Percentiles rank a stretch among this genome's conserved stretches.
These are phyloP conservation scores for Atta texana DNA, from an alignment of 1,140 invertebrate species.

Conservation along the genomic window DNA sequence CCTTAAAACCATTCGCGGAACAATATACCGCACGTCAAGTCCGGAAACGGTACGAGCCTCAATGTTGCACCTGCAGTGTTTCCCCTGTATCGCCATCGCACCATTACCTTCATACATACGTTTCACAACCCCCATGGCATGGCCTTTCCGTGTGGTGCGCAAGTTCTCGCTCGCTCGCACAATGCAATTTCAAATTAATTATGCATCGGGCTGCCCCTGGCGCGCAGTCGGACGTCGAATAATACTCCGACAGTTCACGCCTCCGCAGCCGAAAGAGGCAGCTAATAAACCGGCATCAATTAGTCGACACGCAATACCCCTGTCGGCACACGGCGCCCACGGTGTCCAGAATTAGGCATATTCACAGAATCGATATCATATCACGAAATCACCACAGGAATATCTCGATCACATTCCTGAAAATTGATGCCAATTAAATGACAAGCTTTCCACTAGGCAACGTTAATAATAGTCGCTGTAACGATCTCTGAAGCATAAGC, in stretches of 20 bases:
- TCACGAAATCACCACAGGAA: conserved; percentile 22
- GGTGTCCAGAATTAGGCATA: conserved; percentile 71
- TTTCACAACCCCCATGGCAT: not conserved
- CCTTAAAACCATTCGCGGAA: conserved; percentile 64
- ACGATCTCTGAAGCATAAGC: not conserved
- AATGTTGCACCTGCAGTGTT: conserved; percentile 2
- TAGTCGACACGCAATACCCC: conserved; percentile 80
- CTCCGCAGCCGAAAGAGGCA: conserved; percentile 80
- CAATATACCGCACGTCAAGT: conserved; percentile 71
- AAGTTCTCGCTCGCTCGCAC: conserved; percentile 18
- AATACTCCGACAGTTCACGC: conserved; percentile 79
- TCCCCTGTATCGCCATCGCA: conserved; percentile 7
- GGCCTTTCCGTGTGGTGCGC: not conserved
- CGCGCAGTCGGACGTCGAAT: conserved; percentile 77
- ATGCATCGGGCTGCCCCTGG: conserved; percentile 72
- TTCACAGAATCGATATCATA: conserved; percentile 26
- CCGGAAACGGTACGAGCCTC: conserved; percentile 43
- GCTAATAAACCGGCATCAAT: conserved; percentile 83
- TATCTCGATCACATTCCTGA: conserved; percentile 54
- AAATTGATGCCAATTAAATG: conserved; percentile 67
- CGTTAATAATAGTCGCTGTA: conserved; percentile 32
- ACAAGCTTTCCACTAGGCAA: conserved; percentile 35
- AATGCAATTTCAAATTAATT: conserved; percentile 82
- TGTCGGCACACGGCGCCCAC: conserved; percentile 55
- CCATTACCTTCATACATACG: not conserved